phyloP scores from a whole-genome alignment of 2,797 vertebrate genomes.

The Platyrinchus mystaceus region DNA sequence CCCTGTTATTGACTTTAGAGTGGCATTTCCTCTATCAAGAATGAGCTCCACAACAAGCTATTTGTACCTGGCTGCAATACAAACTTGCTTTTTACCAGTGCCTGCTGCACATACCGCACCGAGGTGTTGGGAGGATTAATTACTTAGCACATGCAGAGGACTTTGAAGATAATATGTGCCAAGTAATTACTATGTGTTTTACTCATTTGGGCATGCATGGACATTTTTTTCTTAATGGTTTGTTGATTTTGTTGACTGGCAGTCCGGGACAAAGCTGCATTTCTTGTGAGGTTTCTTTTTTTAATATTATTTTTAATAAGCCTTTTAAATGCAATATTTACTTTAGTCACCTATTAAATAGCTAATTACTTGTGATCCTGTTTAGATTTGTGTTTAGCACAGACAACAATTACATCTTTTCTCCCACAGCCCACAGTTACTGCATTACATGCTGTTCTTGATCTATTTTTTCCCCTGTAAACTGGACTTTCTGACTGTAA shows the following conservation, averaged over 20 bases:
- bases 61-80: constrained; percentile 11
- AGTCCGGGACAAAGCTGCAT: neutral
- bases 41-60: neutral
- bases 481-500: neutral
- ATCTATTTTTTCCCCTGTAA: neutral
- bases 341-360: constrained; percentile 62
- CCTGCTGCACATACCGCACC: constrained; percentile 23
- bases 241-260: constrained; percentile 50
- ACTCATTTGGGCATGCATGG: constrained; percentile 5
- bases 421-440: neutral
- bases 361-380: constrained; percentile 45
- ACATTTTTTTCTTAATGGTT: constrained; percentile 22
- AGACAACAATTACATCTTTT: constrained; percentile 58
- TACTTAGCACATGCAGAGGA: neutral
- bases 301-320: constrained; percentile 34
- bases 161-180: constrained; percentile 55
- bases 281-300: constrained; percentile 40
- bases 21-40: constrained; percentile 17
- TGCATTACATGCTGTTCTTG: neutral
- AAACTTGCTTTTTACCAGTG: neutral
- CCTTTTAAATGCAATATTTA: constrained; percentile 56
- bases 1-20: neutral
- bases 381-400: constrained; percentile 49
- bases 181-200: constrained; percentile 54
- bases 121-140: constrained; percentile 62